Evolutionary conservation across 2,888 invertebrate genomes (phyloP).

Genomic region (Kuschelorhynchus macadamiae): DNA sequence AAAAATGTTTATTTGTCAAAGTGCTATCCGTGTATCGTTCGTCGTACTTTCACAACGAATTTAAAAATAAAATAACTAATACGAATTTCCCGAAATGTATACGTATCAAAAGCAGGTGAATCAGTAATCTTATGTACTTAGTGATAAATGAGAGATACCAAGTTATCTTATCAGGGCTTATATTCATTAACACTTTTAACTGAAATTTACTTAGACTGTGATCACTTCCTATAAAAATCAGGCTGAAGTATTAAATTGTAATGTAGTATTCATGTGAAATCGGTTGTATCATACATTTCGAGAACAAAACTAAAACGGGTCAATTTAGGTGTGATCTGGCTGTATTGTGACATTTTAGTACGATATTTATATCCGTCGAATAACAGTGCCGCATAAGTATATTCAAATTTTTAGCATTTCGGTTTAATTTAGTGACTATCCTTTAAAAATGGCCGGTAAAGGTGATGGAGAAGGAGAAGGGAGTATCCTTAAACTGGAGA

Average conservation of each 20-base stretch:
- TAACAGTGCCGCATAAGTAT: constrained; percentile 9
- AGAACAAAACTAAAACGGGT: constrained; percentile 11
- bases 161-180: constrained; percentile 57
- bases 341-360: constrained; percentile 53
- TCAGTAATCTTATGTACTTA: constrained; percentile 54
- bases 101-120: constrained; percentile 47
- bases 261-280: not conserved
- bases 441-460: constrained; percentile 71
- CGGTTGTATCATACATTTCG: no score
- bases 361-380: not conserved
- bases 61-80: no score
- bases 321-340: constrained; percentile 57
- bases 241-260: not conserved
- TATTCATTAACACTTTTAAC: not conserved
- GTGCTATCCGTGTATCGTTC: no score
- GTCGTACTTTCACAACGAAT: no score
- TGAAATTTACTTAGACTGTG: not conserved
- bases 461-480: constrained; percentile 73
- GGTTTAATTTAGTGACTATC: constrained; percentile 22
- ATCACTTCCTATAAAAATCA: not conserved
- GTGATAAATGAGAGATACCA: constrained; percentile 52
- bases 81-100: no score
- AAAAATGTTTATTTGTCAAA: no score
- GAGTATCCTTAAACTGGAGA: constrained; percentile 76
- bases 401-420: not conserved